phyloP scores from a whole-genome alignment of 2,888 invertebrate genomes.

The Ennomos fuscantarius region DNA sequence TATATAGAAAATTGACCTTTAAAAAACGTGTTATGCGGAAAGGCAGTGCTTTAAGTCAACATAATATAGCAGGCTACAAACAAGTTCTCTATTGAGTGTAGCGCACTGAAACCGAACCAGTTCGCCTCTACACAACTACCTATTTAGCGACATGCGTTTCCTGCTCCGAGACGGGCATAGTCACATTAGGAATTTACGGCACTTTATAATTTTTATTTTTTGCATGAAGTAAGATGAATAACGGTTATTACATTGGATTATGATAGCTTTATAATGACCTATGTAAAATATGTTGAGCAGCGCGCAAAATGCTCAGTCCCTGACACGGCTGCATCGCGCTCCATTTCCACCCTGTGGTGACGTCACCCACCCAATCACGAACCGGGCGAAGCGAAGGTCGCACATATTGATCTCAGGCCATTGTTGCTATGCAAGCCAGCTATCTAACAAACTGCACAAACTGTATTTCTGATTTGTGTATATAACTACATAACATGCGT shows the following conservation, averaged over 20 bases:
- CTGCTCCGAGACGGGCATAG: constrained; percentile 46
- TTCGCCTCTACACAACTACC: constrained; percentile 50
- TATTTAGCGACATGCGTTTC: constrained; percentile 50
- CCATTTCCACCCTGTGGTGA: constrained; percentile 72
- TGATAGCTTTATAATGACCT: too few species aligned
- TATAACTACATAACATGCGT: too few species aligned
- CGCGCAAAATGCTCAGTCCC: constrained; percentile 48
- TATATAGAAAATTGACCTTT: constrained; percentile 36
- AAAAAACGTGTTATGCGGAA: constrained; percentile 41
- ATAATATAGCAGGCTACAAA: constrained; percentile 28
- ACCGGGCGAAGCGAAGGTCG: constrained; percentile 77
- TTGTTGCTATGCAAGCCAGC: constrained; percentile 49
- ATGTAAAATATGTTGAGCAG: constrained; percentile 20
- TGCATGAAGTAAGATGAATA: constrained; percentile 19
- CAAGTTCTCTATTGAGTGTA: constrained; percentile 40
- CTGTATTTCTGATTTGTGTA: constrained; percentile 1
- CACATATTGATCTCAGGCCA: constrained; percentile 76
- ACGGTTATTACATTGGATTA: constrained; percentile 14
- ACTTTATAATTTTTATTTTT: constrained; percentile 25
- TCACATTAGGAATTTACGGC: constrained; percentile 41
- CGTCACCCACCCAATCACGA: constrained; percentile 70
- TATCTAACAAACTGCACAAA: constrained; percentile 28
- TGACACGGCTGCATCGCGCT: constrained; percentile 72
- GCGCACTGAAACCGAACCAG: constrained; percentile 49
- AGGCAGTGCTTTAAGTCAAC: constrained; percentile 34